phyloP scores from a whole-genome alignment of 2,113 vertebrate species.

The Lycaon pictus region DNA sequence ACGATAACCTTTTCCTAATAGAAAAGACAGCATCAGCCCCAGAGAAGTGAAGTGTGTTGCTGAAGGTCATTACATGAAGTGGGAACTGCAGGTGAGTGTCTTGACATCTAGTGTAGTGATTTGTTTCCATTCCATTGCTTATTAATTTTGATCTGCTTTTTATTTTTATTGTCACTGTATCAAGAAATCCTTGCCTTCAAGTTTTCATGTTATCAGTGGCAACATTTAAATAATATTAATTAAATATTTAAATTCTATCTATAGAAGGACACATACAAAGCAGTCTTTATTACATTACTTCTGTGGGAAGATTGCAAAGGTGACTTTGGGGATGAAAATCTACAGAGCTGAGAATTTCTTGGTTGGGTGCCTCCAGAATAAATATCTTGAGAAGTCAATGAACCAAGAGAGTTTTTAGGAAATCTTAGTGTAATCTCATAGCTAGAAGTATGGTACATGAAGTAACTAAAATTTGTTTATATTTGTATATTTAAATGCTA shows the following conservation, averaged over 20 bases:
- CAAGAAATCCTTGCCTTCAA: not conserved
- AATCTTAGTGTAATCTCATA: not conserved
- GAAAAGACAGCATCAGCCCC: not conserved
- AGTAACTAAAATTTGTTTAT: not conserved
- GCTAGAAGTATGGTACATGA: not conserved
- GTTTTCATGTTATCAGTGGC: not conserved
- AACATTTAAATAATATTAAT: not conserved
- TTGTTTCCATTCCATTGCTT: constrained; percentile 3
- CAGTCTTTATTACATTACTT: constrained; percentile 53
- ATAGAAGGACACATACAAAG: constrained; percentile 53
- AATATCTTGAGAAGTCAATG: constrained; percentile 17
- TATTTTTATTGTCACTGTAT: constrained; percentile 14
- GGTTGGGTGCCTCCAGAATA: not conserved
- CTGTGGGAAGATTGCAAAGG: constrained; percentile 25
- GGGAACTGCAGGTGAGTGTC: not conserved
- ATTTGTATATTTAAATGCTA: not conserved
- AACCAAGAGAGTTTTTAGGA: not conserved
- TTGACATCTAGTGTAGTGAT: not conserved
- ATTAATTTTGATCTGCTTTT: constrained; percentile 52
- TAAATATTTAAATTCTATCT: not conserved
- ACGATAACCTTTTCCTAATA: constrained; percentile 29
- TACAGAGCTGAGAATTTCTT: constrained; percentile 36
- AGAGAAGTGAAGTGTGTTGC: not conserved
- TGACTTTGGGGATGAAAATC: constrained; percentile 34
- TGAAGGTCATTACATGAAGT: constrained; percentile 56